Percentiles rank a stretch among this genome's conserved stretches.
These are phyloP conservation scores for Hedya salicella DNA, from an alignment of 2,888 invertebrate genomes.

Conservation along the genomic window DNA sequence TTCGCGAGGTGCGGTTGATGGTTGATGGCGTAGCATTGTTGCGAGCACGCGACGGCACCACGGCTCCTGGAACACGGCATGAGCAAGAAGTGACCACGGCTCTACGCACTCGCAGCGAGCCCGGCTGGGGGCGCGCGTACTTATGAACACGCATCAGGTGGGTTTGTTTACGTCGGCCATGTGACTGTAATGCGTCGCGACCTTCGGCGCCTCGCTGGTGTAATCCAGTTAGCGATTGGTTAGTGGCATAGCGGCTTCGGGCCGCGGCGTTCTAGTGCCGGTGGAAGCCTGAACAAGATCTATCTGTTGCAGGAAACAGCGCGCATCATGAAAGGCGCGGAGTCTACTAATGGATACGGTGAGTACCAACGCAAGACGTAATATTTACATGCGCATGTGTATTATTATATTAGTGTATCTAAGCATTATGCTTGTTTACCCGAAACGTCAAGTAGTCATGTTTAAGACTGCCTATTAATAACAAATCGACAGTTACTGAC, in stretches of 20 bases:
- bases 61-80: slow-evolving; percentile 25
- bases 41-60: slow-evolving; percentile 2
- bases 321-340: slow-evolving; percentile 34
- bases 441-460: background rate
- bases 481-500: slow-evolving; percentile 3
- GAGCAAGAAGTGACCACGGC: slow-evolving; percentile 25
- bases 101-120: slow-evolving; percentile 7
- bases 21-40: slow-evolving; percentile 14
- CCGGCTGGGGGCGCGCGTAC: slow-evolving; percentile 11
- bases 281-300: background rate
- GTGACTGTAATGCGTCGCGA: slow-evolving; percentile 58
- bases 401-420: background rate
- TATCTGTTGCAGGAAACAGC: slow-evolving; percentile 23
- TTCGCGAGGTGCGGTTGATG: slow-evolving; percentile 41
- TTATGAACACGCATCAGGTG: slow-evolving; percentile 57
- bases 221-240: slow-evolving; percentile 58
- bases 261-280: background rate
- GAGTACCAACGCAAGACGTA: no score
- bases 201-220: slow-evolving; percentile 52
- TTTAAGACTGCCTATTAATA: background rate
- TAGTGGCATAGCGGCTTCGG: slow-evolving; percentile 14
- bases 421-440: background rate
- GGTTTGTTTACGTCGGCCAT: slow-evolving; percentile 66
- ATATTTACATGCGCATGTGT: no score
- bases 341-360: slow-evolving; percentile 37